Evolutionary conservation across 2,113 vertebrate genomes (phyloP).

Genomic region (Aegithalos caudatus): DNA sequence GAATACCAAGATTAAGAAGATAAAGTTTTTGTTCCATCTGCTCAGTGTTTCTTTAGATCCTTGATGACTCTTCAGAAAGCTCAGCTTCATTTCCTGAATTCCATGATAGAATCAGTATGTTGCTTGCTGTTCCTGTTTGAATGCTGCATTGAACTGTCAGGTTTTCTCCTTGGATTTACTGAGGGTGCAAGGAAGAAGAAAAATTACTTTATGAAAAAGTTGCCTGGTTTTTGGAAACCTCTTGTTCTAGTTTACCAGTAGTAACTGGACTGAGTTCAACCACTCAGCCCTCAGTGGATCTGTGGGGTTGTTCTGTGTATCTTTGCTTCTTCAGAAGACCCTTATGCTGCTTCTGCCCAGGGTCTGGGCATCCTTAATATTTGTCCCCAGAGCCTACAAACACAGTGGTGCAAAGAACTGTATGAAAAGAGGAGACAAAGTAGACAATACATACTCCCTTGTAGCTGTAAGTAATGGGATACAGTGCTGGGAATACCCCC

Average conservation of each 20-base stretch:
- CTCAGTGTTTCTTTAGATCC: not conserved
- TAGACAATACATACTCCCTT: not conserved
- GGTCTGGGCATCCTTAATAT: not conserved
- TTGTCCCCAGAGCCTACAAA: not conserved
- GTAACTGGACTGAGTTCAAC: not conserved
- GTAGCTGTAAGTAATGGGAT: not conserved
- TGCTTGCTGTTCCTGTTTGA: not conserved
- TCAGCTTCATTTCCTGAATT: not conserved
- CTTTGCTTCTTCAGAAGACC: not conserved
- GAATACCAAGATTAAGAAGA: not conserved
- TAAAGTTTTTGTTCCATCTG: not conserved
- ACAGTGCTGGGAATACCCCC: not conserved
- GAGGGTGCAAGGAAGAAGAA: not conserved
- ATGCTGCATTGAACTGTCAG: not conserved
- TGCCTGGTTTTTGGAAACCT: not conserved
- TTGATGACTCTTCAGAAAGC: not conserved
- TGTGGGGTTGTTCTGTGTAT: not conserved
- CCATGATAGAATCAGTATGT: not conserved
- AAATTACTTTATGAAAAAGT: not conserved
- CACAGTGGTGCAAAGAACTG: not conserved
- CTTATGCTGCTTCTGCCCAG: not conserved
- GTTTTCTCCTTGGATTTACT: not conserved
- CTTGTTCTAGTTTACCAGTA: not conserved
- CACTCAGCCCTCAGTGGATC: not conserved
- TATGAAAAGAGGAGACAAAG: not conserved